These are phyloP conservation scores for Bombylius discolor DNA, from an alignment of 2,888 invertebrate genomes.

Conservation along the genomic window DNA sequence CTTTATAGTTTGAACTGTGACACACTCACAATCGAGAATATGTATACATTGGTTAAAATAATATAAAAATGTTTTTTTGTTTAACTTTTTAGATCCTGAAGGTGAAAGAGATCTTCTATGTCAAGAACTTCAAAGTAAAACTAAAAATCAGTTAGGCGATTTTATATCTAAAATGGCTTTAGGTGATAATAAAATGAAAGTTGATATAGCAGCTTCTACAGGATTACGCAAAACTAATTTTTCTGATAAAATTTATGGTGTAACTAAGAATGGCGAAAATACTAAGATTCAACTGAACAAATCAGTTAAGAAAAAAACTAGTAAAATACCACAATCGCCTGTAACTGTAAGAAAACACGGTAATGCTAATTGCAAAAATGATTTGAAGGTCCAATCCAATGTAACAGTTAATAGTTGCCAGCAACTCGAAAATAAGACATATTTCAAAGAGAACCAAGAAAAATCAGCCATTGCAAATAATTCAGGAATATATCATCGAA, in stretches of 20 bases:
- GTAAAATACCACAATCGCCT: slow-evolving; percentile 36
- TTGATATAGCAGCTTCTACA: slow-evolving; percentile 53
- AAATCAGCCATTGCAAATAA: slow-evolving; percentile 36
- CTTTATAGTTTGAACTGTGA: too few relatives aligned
- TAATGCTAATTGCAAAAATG: slow-evolving; percentile 29
- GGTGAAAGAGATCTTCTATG: not conserved
- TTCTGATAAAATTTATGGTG: slow-evolving; percentile 46
- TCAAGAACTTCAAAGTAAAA: slow-evolving; percentile 19
- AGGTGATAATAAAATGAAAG: slow-evolving; percentile 36
- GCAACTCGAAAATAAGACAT: slow-evolving; percentile 33
- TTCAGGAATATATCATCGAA: too few relatives aligned
- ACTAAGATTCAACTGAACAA: slow-evolving; percentile 18
- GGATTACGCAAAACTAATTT: slow-evolving; percentile 59
- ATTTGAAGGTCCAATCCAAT: slow-evolving; percentile 24
- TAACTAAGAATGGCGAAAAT: not conserved
- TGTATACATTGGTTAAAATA: not conserved
- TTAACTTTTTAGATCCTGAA: not conserved
- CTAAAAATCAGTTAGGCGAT: slow-evolving; percentile 30
- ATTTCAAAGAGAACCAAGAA: slow-evolving; percentile 30
- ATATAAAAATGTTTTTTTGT: too few relatives aligned
- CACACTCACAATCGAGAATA: slow-evolving; percentile 16
- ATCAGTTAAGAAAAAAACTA: slow-evolving; percentile 36
- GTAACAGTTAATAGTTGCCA: slow-evolving; percentile 28
- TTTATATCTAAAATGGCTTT: slow-evolving; percentile 22
- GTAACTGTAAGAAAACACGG: slow-evolving; percentile 30